phyloP scores from a whole-genome alignment of 2,888 invertebrate genomes.

The Melanostoma mellinum region DNA sequence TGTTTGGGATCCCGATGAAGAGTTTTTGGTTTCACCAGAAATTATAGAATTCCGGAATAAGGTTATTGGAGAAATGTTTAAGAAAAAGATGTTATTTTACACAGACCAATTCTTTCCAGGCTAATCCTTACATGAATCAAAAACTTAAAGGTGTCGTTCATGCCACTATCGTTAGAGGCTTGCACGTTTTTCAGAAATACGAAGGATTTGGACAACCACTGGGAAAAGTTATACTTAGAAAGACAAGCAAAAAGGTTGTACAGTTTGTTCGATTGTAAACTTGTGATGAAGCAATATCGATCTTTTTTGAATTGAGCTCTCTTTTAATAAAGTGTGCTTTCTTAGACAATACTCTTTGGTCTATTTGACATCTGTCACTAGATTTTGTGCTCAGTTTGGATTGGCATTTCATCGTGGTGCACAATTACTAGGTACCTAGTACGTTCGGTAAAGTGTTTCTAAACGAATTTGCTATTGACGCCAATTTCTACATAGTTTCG shows the following conservation, averaged over 20 bases:
- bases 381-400: too few species aligned
- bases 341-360: too few species aligned
- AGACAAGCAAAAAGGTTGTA: conserved; percentile 79
- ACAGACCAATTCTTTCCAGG: conserved; percentile 80
- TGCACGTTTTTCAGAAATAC: conserved; percentile 83
- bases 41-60: conserved; percentile 87
- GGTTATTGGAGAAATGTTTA: conserved; percentile 80
- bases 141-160: conserved; percentile 85
- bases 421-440: too few species aligned
- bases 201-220: conserved; percentile 81
- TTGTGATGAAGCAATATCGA: background rate
- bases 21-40: conserved; percentile 84
- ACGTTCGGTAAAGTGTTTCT: too few species aligned
- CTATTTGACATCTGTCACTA: too few species aligned
- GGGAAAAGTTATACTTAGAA: conserved; percentile 80
- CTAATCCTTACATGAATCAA: conserved; percentile 86
- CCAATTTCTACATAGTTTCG: too few species aligned
- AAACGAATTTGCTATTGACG: too few species aligned
- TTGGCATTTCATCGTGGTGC: too few species aligned
- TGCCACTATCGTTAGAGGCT: conserved; percentile 86
- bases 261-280: conserved; percentile 78
- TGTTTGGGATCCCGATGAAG: conserved; percentile 87
- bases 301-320: too few species aligned
- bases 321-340: too few species aligned
- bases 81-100: background rate